Evolutionary conservation across 2,888 invertebrate species (phyloP), one percentile per base, ranked within the genome.

Genomic region (Melanostoma mellinum): DNA sequence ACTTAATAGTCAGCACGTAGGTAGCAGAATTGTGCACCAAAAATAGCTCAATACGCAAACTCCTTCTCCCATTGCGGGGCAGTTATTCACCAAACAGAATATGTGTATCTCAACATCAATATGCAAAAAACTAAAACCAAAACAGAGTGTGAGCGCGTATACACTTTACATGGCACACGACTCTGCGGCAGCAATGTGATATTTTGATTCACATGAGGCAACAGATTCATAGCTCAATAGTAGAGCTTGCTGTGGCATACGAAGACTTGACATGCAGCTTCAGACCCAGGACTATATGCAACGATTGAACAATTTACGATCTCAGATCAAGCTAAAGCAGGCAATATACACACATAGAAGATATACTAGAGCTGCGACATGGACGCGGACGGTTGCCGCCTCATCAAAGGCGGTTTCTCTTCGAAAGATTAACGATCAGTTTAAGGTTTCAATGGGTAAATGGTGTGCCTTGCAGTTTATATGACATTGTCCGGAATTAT

Each of bases 371-470:
- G 20, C 20, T 60, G 38, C n/a, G 42, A 42, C n/a, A 50, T n/a
- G 30, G 30, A 63, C 6, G 38, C 42, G 63, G 53, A 55, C 48
- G 38, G 63, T 61, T 71, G 67, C 78, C 79, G 84, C 84, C 84
- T 71, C 79, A 84, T 84, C 84, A 84, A 84, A 84, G 84, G 84
- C 84, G 84, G 84, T 74, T 74, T 74, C 69, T 65, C 79, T 55
- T 75, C 71, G 71, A 60, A 50, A 84, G 84, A 79, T 79, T 60
- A 79, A 84, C 71, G 84, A 79, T 84, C 79, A 67, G 84, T 79
- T 74, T 79, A 52, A 61, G 84, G 71, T 75, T 79, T 61, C 69
- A 53, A 67, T 74, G 63, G 67, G 46, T 69, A 78, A 79, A 78
- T 65, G 63, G 78, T 73, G 77, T 42, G 48, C 69, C 40, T 69